These are phyloP conservation scores for Mesitornis unicolor DNA, from an alignment of 2,113 vertebrate genomes.

Conservation along the genomic window DNA sequence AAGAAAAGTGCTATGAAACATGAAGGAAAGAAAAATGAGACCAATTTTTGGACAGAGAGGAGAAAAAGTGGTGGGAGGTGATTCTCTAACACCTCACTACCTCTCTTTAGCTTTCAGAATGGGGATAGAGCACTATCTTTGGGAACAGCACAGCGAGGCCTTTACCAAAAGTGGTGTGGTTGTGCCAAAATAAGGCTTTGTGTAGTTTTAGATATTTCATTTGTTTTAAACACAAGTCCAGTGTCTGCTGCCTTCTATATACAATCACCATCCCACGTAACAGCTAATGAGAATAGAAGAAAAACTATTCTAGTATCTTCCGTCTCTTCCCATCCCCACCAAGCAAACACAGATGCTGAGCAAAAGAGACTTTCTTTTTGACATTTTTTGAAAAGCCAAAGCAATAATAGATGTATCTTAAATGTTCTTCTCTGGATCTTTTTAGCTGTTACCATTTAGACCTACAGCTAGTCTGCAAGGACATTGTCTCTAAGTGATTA, in stretches of 20 bases:
- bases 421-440: conserved; percentile 20
- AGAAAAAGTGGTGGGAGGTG: neutral
- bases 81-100: neutral
- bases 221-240: neutral
- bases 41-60: neutral
- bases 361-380: neutral
- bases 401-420: conserved; percentile 4
- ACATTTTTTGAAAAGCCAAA: conserved; percentile 24
- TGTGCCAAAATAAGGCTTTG: neutral
- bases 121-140: neutral
- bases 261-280: neutral
- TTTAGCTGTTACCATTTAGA: conserved; percentile 37
- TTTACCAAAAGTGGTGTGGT: neutral
- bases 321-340: neutral
- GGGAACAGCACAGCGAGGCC: neutral
- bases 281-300: conserved; percentile 2
- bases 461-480: conserved; percentile 27
- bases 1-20: neutral
- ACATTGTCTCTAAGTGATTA: conserved; percentile 50
- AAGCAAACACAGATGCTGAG: neutral
- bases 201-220: neutral
- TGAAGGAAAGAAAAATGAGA: neutral
- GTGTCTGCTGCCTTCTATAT: neutral
- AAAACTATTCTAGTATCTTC: neutral
- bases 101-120: neutral